Evolutionary conservation across 2,113 vertebrate species (phyloP).

Genomic region (Carlito syrichta): DNA sequence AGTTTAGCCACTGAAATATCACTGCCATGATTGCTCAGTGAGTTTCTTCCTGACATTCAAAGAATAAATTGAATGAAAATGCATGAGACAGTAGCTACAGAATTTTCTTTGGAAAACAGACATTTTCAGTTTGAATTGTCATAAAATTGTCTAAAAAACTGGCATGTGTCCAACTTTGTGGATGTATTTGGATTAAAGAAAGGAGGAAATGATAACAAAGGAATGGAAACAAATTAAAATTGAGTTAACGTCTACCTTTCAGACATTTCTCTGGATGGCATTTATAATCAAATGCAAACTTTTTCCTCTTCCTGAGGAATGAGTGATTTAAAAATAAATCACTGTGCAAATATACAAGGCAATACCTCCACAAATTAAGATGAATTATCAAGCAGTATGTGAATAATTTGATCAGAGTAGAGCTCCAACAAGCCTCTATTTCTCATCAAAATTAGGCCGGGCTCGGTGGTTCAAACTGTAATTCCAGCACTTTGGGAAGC

Average conservation of each 20-base stretch:
- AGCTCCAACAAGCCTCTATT: not conserved
- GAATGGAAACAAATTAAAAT: slow-evolving; percentile 34
- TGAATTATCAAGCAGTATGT: not conserved
- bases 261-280: slow-evolving; percentile 31
- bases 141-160: slow-evolving; percentile 21
- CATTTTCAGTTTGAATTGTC: slow-evolving; percentile 2
- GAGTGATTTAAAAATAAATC: slow-evolving; percentile 36
- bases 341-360: not conserved
- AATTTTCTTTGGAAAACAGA: slow-evolving; percentile 51
- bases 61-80: slow-evolving; percentile 68
- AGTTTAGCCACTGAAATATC: slow-evolving; percentile 57
- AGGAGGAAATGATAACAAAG: slow-evolving; percentile 37
- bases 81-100: slow-evolving; percentile 15
- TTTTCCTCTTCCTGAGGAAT: not conserved
- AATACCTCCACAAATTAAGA: slow-evolving; percentile 17
- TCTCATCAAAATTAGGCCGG: not conserved
- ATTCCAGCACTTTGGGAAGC: no score
- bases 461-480: no score
- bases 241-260: not conserved
- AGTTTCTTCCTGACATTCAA: slow-evolving; percentile 57
- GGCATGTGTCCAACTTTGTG: not conserved
- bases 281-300: slow-evolving; percentile 5
- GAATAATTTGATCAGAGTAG: not conserved
- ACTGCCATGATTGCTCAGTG: slow-evolving; percentile 19
- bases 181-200: slow-evolving; percentile 14